A percentile compares a stretch with the other conserved stretches of the same genome.
Evolutionary conservation across 2,113 vertebrate species (phyloP).

Genomic region (Chiloscyllium plagiosum): DNA sequence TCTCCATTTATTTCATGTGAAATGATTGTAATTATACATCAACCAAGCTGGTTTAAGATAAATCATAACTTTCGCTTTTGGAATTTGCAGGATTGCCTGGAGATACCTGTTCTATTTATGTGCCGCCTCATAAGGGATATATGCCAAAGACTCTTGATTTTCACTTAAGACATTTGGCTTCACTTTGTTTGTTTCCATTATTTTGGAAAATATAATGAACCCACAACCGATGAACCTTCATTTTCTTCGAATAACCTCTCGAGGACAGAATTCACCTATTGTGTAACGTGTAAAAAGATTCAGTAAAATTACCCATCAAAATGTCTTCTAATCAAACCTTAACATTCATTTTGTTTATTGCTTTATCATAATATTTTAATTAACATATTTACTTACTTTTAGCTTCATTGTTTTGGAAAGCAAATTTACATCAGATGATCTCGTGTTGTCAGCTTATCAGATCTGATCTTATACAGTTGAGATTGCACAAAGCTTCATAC

Average conservation of each 20-base stretch:
- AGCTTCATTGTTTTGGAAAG: neutral
- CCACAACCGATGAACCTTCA: constrained; percentile 69
- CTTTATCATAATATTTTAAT: neutral
- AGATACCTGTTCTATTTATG: constrained; percentile 62
- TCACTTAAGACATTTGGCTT: constrained; percentile 84
- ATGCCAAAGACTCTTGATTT: constrained; percentile 92
- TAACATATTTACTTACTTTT: neutral
- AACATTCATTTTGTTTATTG: neutral
- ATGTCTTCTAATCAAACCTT: neutral
- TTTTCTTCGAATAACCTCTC: constrained; percentile 67
- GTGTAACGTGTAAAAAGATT: neutral
- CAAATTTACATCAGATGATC: neutral
- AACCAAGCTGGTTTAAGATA: constrained; percentile 48
- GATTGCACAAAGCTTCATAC: neutral
- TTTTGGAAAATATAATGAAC: constrained; percentile 75
- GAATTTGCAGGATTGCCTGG: constrained; percentile 59
- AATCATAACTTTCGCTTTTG: constrained; percentile 62
- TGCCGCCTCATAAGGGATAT: constrained; percentile 61
- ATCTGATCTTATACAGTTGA: neutral
- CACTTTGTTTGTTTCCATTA: constrained; percentile 88
- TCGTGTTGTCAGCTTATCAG: neutral
- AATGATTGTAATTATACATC: neutral
- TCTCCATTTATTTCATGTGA: neutral
- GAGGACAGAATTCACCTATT: constrained; percentile 39
- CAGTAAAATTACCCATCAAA: neutral